Evolutionary conservation across 2,888 invertebrate species (phyloP), one percentile per base, ranked within the genome.

Genomic region (Exephanes ischioxanthus): DNA sequence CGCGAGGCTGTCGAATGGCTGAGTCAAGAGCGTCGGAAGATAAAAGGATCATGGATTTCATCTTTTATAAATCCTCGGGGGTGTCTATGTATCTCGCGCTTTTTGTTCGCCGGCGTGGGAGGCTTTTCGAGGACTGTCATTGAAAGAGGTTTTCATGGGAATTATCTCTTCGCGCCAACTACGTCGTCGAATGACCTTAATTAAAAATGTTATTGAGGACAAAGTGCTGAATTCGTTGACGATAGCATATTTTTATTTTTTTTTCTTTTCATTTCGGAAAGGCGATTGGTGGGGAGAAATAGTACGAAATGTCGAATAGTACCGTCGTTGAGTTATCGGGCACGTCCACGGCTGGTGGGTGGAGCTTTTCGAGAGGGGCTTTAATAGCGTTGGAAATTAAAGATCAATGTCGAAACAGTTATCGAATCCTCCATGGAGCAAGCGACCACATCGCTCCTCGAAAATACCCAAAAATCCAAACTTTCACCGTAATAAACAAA

Each of bases 11-110:
- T 53, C 66, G 80, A 72, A 80, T 72, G 66, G 80, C 72, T 19
- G 66, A 72, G 53, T 72, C 33, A 58, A 71, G 72, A 66, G 41
- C 80, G 41, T 72, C 66, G 72, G 14, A 30, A 66, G 66, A 80
- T 72, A 63, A 72, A 72, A 67, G 66, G 80, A 80, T 80, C 66
- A 66, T 63, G 79, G 72, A 45, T 61, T 80, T 55, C 51, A 53
- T 63, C 71, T 72, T 80, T 66, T 66, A 55, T 66, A 55, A 72
- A 80, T 41, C 66, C 70, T 37, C 9, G 14, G 16, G 2, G 1
- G 5, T 26, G 19, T 37, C 16, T 41, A n/a, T 72, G 61, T 48
- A 14, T 51, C 30, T 9, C 55, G 55, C 5, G 14, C 5, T 55
- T 41, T 70, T 81, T 76, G 53, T 53, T 63, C 61, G 48, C 5